These are phyloP conservation scores for Ectropis crepuscularia DNA, from an alignment of 2,888 invertebrate genomes.

Conservation along the genomic window DNA sequence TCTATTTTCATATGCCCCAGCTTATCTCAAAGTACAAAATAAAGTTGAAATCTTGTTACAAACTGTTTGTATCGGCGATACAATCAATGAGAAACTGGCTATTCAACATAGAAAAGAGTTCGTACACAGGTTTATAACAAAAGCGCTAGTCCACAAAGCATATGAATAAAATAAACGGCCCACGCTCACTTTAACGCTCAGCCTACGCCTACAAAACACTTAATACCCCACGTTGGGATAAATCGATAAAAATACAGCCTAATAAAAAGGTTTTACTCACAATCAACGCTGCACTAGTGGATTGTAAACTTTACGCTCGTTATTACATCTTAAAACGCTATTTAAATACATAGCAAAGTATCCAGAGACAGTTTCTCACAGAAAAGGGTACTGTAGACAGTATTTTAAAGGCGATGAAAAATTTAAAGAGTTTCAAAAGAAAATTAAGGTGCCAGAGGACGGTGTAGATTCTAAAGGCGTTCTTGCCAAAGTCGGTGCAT, in stretches of 20 bases:
- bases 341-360: constrained; percentile 45
- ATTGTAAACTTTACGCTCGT: constrained; percentile 53
- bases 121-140: constrained; percentile 61
- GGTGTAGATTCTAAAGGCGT: constrained; percentile 60
- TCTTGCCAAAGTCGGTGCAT: constrained; percentile 62
- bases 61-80: constrained; percentile 58
- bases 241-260: constrained; percentile 70
- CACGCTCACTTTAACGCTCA: constrained; percentile 66
- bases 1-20: constrained; percentile 33
- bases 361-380: constrained; percentile 59
- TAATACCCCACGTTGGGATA: constrained; percentile 64
- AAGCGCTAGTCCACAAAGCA: constrained; percentile 58
- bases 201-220: constrained; percentile 72
- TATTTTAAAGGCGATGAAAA: constrained; percentile 70
- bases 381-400: constrained; percentile 56
- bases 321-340: constrained; percentile 50
- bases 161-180: constrained; percentile 75
- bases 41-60: constrained; percentile 51
- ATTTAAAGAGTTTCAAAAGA: constrained; percentile 77
- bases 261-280: constrained; percentile 63
- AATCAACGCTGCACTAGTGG: constrained; percentile 54
- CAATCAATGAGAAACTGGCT: constrained; percentile 71
- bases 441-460: constrained; percentile 70
- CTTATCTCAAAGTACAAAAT: constrained; percentile 41
- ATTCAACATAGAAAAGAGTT: constrained; percentile 63